These are phyloP conservation scores for Lacanobia oleracea DNA, from an alignment of 2,888 invertebrate genomes.

Conservation along the genomic window DNA sequence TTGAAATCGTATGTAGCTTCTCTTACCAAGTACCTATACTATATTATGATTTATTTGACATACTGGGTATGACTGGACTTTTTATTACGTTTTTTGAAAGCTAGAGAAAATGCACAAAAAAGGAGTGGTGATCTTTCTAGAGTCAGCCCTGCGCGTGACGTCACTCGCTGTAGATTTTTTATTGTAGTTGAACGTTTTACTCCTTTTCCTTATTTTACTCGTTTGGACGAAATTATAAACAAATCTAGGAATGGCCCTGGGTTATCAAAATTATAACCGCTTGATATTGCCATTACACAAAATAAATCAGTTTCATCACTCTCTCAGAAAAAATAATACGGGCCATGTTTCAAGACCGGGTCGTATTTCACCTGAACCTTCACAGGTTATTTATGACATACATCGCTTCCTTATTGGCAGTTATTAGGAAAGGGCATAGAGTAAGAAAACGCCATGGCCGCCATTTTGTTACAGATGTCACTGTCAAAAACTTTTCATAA, in stretches of 20 bases:
- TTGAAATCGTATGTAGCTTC: no score
- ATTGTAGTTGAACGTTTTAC: no score
- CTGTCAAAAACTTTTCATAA: neutral
- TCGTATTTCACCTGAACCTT: neutral
- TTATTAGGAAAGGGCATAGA: conserved; percentile 9
- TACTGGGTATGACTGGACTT: no score
- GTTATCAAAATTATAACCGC: neutral
- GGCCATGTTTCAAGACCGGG: neutral
- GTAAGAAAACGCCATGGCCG: neutral
- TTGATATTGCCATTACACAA: neutral
- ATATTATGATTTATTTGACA: no score
- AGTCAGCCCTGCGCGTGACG: no score
- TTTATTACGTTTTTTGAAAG: no score
- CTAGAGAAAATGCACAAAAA: no score
- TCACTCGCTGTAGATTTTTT: no score
- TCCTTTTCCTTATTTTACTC: no score
- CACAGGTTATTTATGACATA: conserved; percentile 10
- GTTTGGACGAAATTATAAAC: neutral
- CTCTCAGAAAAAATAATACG: conserved; percentile 3
- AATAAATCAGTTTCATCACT: conserved; percentile 11
- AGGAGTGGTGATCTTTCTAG: no score
- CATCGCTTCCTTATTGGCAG: conserved; percentile 23
- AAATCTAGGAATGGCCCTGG: neutral
- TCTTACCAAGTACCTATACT: no score
- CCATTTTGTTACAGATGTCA: neutral